A percentile compares a stretch with the other conserved stretches of the same genome.
These are phyloP conservation scores for Chaunax sp. DNA, from an alignment of 2,797 vertebrate genomes.

Conservation along the genomic window DNA sequence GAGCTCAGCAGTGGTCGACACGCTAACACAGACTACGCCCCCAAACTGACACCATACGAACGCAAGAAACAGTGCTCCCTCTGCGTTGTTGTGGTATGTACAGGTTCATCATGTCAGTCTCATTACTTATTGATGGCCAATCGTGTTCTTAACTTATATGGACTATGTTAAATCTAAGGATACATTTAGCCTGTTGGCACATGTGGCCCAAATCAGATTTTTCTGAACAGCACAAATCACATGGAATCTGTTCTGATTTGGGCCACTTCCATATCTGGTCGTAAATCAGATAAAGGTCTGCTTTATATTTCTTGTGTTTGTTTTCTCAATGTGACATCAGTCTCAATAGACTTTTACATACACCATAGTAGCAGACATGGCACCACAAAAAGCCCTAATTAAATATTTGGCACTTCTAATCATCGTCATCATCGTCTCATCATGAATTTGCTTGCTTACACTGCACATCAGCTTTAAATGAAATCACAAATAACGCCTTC, in stretches of 20 bases:
- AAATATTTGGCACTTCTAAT: not conserved
- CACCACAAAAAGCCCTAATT: not conserved
- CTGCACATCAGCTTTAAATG: not conserved
- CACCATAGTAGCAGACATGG: not conserved
- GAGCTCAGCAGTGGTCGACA: constrained; percentile 97
- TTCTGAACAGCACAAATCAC: not conserved
- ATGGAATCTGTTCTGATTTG: not conserved
- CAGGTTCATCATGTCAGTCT: constrained; percentile 2
- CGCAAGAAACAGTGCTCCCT: constrained; percentile 96
- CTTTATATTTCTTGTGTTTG: not conserved
- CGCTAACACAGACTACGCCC: constrained; percentile 95
- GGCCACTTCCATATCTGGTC: not conserved
- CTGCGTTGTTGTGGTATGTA: constrained; percentile 90
- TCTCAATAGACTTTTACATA: not conserved
- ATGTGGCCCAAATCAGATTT: too few relatives aligned
- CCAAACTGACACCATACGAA: constrained; percentile 96
- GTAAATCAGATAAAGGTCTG: not conserved
- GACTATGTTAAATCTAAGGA: not conserved
- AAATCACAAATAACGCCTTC: not conserved
- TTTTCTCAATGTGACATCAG: not conserved
- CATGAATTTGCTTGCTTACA: not conserved
- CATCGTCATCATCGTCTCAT: not conserved
- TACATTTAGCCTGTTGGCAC: too few relatives aligned
- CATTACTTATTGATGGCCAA: not conserved
- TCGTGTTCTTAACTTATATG: not conserved